Evolutionary conservation across 2,888 invertebrate species (phyloP), one percentile per base, ranked within the genome.

Genomic region (Heliconius erato): DNA sequence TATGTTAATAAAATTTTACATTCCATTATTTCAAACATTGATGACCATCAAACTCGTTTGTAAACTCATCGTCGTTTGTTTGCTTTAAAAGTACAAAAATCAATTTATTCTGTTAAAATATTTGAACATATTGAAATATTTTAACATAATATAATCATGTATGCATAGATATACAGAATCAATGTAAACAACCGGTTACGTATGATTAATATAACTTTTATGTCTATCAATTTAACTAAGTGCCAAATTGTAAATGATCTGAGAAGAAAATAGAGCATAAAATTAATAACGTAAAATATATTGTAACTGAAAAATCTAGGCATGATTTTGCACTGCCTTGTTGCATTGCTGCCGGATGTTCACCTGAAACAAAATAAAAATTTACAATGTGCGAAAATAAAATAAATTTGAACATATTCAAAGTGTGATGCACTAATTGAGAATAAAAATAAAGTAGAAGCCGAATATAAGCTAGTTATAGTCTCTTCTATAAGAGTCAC

Each of bases 331-430:
- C 94, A 84, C 94, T 93, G 69, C 96, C 95, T 84, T 96, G 96
- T 85, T 96, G 96, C 96, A 96, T 96, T 0, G 96, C 96, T 9
- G 96, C 96, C 14, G 96, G 96, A 83, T 95, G 95, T 85, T 96
- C 95, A 86, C 95, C 95, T 96, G 76, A 63, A 76, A 76, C 26
- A 40, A 76, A 6, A 40, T n/a, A 0, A n/a, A 35, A 35, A 0
- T 19, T 54, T 54, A 19, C 7, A 7, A 54, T 54, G 54, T 54
- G 49, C 1, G 49, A 49, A 16, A 2, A 6, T 49, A 49, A 6
- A 49, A 16, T 49, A 1, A 49, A 16, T 16, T 49, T 49, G 16
- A 5, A 49, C 0, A 49, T 49, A 49, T 6, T 49, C 2, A 1
- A 5, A 1, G 16, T 49, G 16, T 49, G 49, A 49, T 49, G 49